Base-by-base conservation (phyloP, 2,888 invertebrate species). In the Nemurella pictetii region DNA sequence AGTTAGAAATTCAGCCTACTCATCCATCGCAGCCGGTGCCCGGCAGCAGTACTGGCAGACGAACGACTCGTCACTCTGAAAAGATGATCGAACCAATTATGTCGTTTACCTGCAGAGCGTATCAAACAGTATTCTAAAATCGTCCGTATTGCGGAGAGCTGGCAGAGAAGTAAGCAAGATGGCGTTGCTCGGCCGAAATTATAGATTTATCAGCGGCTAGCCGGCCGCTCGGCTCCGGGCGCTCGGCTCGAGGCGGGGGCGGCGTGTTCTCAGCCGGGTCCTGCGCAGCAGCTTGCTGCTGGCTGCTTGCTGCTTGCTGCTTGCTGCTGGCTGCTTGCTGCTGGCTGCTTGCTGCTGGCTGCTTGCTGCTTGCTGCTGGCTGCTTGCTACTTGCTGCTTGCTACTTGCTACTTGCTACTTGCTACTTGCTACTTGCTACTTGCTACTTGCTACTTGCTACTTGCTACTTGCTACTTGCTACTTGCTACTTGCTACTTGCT, bases 191-290 rank as follows among this genome's bases (percentile, higher is more conserved):
- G n/a, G 36, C 15, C 28, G 72, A 72, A 82, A 55, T 55, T 82
- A 82, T 82, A 55, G 82, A 82, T 82, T 72, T 82, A 9, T 82
- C 30, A 28, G 78, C 30, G 12, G 78, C n/a, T n/a, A 29, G 78
- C 55, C 30, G 4, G 78, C 29, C 29, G 3, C 29, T 29, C n/a
- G 27, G 15, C 2, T n/a, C 12, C 29, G 27, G 7, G 7, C 25
- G 12, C 1, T 28, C 7, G 25, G n/a, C n/a, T 20, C 9, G 9
- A 9, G 20, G 55, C 55, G 20, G 55, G 20, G 55, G 15, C 2
- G 75, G 29, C 29, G 27, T 28, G 7, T 75, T 75, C 1, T 28
- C 7, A 75, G n/a, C n/a, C n/a, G n/a, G n/a, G n/a, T 75, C n/a
- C 75, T 28, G 75, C 75, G 29, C 75, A 75, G 27, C n/a, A n/a